These are phyloP conservation scores for Darevskia nairensis DNA, from an alignment of 2,797 vertebrate species.

Conservation along the genomic window DNA sequence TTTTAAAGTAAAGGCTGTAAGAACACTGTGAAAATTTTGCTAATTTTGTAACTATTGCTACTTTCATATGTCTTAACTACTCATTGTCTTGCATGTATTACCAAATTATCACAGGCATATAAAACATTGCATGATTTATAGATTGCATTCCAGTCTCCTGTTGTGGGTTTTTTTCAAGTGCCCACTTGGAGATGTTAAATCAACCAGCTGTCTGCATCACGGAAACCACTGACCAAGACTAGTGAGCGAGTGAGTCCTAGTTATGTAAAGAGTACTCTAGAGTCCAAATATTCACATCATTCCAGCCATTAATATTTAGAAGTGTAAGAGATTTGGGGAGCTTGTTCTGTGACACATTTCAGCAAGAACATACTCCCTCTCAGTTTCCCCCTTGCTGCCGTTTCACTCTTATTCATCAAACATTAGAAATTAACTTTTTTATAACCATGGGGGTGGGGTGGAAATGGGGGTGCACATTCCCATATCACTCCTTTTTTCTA, in stretches of 20 bases:
- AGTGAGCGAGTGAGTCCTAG: constrained; percentile 48
- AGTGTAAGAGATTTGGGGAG: background rate
- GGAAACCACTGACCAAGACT: constrained; percentile 71
- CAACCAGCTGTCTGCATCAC: constrained; percentile 26
- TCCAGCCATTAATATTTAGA: constrained; percentile 47
- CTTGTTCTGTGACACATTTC: background rate
- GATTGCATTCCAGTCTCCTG: constrained; percentile 60
- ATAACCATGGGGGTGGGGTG: background rate
- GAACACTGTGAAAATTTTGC: constrained; percentile 79
- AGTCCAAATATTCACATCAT: constrained; percentile 40
- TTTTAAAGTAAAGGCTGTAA: constrained; percentile 77
- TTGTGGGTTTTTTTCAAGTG: constrained; percentile 59
- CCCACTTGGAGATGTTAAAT: constrained; percentile 42
- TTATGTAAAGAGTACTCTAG: constrained; percentile 39
- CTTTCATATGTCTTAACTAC: constrained; percentile 65
- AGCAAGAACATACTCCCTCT: constrained; percentile 7
- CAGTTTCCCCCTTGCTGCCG: background rate
- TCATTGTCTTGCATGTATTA: constrained; percentile 74
- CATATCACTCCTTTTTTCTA: background rate
- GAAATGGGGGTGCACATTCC: background rate
- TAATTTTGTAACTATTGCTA: constrained; percentile 71
- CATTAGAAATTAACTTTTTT: background rate
- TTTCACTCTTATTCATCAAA: background rate
- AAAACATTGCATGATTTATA: constrained; percentile 68
- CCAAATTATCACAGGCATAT: constrained; percentile 61